A percentile compares a stretch with the other conserved stretches of the same genome.
phyloP scores from a whole-genome alignment of 2,888 invertebrate genomes.

The Scaptomyza parva region DNA sequence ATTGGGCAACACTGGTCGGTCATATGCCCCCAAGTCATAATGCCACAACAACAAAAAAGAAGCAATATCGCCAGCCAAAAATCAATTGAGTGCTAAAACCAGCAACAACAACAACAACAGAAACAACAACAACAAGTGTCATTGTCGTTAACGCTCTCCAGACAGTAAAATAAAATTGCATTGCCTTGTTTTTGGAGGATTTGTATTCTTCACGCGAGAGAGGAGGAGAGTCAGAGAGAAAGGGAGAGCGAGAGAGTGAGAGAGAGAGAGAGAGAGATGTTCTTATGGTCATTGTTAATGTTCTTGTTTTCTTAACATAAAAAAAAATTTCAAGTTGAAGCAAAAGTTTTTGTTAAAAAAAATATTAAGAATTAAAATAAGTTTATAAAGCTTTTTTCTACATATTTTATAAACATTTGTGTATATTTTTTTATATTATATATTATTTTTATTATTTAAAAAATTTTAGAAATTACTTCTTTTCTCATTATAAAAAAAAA shows the following conservation, averaged over 20 bases:
- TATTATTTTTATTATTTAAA: no score
- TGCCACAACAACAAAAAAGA: conserved; percentile 49
- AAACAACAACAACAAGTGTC: conserved; percentile 37
- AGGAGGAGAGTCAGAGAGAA: no score
- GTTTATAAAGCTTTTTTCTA: no score
- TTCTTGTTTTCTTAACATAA: not conserved
- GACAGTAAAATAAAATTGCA: conserved; percentile 47
- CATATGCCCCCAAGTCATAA: conserved; percentile 32
- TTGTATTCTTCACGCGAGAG: no score
- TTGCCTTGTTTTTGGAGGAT: conserved; percentile 6
- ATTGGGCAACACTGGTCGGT: conserved; percentile 19
- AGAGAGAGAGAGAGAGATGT: not conserved
- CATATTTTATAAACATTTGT: no score
- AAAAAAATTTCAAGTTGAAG: not conserved
- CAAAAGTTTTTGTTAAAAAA: not conserved
- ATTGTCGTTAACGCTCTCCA: conserved; percentile 49
- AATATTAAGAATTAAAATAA: not conserved
- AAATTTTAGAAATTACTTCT: no score
- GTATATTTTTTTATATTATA: no score
- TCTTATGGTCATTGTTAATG: conserved; percentile 16
- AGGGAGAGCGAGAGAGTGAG: not conserved
- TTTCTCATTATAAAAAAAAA: no score
- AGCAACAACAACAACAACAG: conserved; percentile 56
- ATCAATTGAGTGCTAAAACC: conserved; percentile 81
- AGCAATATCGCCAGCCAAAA: conserved; percentile 51